Evolutionary conservation across 92 coral and sea anemone genomes (phyloP).

Genomic region (Ricordea florida): DNA sequence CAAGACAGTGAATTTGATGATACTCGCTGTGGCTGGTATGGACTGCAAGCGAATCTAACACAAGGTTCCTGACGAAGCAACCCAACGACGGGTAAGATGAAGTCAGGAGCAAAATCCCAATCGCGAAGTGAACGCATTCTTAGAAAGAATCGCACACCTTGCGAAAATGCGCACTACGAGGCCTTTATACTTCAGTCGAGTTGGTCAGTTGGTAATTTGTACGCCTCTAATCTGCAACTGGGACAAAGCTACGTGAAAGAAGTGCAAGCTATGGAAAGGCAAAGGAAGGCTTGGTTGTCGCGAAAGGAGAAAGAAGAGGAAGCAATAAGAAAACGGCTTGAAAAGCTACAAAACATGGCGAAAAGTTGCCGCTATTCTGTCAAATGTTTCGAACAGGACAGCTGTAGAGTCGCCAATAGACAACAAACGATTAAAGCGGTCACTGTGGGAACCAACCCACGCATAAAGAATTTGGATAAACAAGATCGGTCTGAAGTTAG

Average conservation of each 20-base stretch:
- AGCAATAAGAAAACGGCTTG: slow-evolving; percentile 61
- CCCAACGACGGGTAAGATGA: no score
- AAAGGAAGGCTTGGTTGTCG: slow-evolving; percentile 75
- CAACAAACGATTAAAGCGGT: no score
- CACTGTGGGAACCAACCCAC: no score
- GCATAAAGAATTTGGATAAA: no score
- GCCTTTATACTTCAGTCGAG: slow-evolving; percentile 77
- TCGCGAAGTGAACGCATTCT: not conserved
- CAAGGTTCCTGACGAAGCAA: no score
- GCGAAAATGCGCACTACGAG: slow-evolving; percentile 80
- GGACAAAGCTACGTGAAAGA: slow-evolving; percentile 80
- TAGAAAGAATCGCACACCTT: slow-evolving; percentile 65
- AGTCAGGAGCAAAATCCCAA: no score
- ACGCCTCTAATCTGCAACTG: slow-evolving; percentile 77
- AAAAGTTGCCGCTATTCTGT: not conserved
- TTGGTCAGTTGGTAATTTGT: slow-evolving; percentile 82
- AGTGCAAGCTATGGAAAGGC: slow-evolving; percentile 65
- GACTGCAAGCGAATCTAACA: no score
- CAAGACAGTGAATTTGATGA: no score
- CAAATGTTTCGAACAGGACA: not conserved
- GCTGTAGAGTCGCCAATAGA: not conserved
- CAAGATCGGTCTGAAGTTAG: no score
- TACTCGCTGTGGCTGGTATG: no score
- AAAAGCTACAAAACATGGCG: slow-evolving; percentile 40
- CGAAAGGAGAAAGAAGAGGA: slow-evolving; percentile 70